A percentile compares a stretch with the other conserved stretches of the same genome.
Evolutionary conservation across 2,113 vertebrate genomes (phyloP).

Genomic region (Haemorhous mexicanus): DNA sequence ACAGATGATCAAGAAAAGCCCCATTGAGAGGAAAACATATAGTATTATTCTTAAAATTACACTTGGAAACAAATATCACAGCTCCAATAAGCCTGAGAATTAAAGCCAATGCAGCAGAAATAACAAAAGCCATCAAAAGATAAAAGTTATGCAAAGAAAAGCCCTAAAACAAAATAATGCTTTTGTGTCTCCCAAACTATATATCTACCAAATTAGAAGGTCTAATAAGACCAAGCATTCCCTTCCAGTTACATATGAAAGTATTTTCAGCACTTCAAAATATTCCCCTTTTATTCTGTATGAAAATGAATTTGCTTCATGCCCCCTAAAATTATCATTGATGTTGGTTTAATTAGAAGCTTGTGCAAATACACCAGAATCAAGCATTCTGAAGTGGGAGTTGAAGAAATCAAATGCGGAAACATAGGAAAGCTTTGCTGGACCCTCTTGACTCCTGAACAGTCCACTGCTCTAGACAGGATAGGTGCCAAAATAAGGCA

Average conservation of each 20-base stretch:
- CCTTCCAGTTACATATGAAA: not conserved
- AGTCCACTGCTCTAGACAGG: not conserved
- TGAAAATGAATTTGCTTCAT: not conserved
- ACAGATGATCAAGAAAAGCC: not conserved
- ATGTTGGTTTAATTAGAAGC: not conserved
- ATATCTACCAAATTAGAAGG: not conserved
- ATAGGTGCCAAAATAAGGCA: not conserved
- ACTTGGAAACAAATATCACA: not conserved
- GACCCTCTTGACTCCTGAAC: not conserved
- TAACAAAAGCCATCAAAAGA: not conserved
- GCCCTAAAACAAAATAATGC: not conserved
- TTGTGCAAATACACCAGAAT: not conserved
- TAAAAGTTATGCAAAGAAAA: not conserved
- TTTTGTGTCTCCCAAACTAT: not conserved
- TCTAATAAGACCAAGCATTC: not conserved
- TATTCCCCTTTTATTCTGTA: not conserved
- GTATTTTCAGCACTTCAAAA: not conserved
- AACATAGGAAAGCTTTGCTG: not conserved
- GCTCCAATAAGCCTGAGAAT: not conserved
- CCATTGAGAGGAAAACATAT: not conserved
- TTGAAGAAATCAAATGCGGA: not conserved
- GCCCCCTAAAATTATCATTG: not conserved
- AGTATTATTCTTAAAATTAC: not conserved
- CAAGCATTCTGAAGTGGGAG: not conserved
- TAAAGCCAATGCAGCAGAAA: not conserved